Evolutionary conservation across 92 coral and sea anemone species (phyloP), one percentile per base, ranked within the genome.

Genomic region (Parazoanthus swiftii): DNA sequence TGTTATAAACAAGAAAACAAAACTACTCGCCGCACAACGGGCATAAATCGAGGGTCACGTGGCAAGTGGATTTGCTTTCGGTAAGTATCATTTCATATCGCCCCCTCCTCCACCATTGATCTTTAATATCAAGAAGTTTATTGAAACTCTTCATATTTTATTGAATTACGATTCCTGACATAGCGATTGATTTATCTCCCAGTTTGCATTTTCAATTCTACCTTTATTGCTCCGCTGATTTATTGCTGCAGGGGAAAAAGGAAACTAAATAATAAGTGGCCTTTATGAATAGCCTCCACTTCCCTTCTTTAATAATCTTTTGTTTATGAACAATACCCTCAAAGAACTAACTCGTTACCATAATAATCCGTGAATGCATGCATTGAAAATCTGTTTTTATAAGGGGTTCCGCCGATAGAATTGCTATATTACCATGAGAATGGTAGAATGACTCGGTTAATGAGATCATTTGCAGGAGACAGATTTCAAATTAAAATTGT

Each of bases 291-390:
- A 89, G 86, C 79, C 86, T 85, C 89, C 87, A 92, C 96, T 93
- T 95, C 98, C 98, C 89, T 90, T 93, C 89, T 89, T 88, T 93
- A 95, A 93, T 95, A 93, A 95, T 92, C 98, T 88, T 95, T 95
- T 95, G 98, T 95, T 93, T 92, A 94, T 82, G 81, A 89, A 95
- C 98, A 95, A 93, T 93, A 81, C 90, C 76, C 48, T 89, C 86
- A 92, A 92, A 92, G 92, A 84, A 87, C 90, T 71, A 36, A 35
- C 94, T 90, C 94, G 98, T 95, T 95, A 95, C 92, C 93, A 90
- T 91, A 86, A 95, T 93, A 90, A 90, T 93, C 38, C 96, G 2
- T 95, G 96, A 93, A 95, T 90, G 89, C 92, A 89, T 81, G 82
- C 86, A 86, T 88, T 93, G 87, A 91, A 90, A 91, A 92, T 91